phyloP scores from a whole-genome alignment of 2,797 vertebrate species.

The Sebastes taczanowskii region DNA sequence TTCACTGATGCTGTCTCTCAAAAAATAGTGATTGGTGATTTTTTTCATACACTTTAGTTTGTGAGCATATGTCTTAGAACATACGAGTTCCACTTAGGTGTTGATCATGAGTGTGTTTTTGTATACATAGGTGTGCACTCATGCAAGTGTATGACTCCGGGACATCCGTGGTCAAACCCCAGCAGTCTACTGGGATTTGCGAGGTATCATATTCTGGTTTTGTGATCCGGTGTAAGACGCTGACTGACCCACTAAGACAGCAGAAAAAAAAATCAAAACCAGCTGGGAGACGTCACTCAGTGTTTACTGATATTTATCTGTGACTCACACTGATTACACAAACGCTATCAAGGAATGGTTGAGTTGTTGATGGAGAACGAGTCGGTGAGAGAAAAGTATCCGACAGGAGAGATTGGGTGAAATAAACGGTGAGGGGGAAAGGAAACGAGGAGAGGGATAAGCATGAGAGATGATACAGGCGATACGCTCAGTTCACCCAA shows the following conservation, averaged over 20 bases:
- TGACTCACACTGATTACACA: constrained; percentile 62
- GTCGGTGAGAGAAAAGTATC: constrained; percentile 11
- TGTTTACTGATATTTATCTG: constrained; percentile 73
- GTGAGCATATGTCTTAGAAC: neutral
- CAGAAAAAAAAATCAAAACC: constrained; percentile 70
- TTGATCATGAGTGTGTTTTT: neutral
- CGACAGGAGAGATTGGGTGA: constrained; percentile 40
- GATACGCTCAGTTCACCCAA: constrained; percentile 25
- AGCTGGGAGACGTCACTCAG: constrained; percentile 71
- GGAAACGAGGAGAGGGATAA: constrained; percentile 7
- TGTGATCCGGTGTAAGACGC: constrained; percentile 59
- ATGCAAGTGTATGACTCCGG: constrained; percentile 40
- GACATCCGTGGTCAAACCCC: constrained; percentile 56
- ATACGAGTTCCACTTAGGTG: constrained; percentile 2
- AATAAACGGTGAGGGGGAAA: constrained; percentile 14
- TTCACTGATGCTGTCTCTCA: neutral
- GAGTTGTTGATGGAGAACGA: constrained; percentile 23
- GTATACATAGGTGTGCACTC: constrained; percentile 13
- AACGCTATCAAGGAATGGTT: constrained; percentile 35
- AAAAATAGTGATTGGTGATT: constrained; percentile 1
- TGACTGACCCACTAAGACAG: constrained; percentile 68
- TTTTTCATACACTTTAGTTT: neutral
- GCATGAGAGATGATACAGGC: constrained; percentile 29
- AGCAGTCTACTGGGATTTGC: constrained; percentile 62
- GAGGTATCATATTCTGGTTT: constrained; percentile 68